These are phyloP conservation scores for Gnathonemus longibarbis DNA, from an alignment of 2,113 vertebrate species.

Conservation along the genomic window DNA sequence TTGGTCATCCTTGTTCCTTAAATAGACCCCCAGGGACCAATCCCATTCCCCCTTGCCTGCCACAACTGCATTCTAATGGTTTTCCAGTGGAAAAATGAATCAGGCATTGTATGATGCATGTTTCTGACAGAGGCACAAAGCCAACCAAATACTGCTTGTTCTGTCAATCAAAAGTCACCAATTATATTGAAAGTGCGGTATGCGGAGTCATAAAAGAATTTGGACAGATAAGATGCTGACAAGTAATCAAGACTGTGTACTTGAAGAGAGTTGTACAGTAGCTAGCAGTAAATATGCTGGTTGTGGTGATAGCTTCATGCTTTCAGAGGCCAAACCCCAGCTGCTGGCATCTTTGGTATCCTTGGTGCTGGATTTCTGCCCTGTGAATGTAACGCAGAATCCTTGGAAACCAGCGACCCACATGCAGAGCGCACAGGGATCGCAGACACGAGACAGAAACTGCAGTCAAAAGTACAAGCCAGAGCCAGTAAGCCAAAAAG, in stretches of 20 bases:
- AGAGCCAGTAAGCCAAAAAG: not conserved
- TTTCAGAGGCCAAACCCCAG: not conserved
- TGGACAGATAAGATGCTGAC: too few species aligned
- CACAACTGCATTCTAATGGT: not conserved
- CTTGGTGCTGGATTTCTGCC: not conserved
- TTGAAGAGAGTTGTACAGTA: not conserved
- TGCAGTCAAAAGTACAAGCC: too few species aligned
- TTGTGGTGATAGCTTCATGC: not conserved
- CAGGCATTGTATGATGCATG: not conserved
- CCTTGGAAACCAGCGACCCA: not conserved
- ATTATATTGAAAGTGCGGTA: too few species aligned
- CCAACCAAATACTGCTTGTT: not conserved
- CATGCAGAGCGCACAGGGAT: not conserved
- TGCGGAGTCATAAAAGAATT: not conserved
- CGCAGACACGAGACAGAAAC: not conserved
- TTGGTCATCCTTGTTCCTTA: not conserved
- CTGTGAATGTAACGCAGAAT: not conserved
- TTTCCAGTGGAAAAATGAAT: not conserved
- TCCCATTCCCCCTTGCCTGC: not conserved
- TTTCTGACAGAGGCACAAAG: not conserved
- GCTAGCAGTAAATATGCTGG: not conserved
- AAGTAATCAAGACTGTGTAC: too few species aligned
- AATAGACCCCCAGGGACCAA: not conserved
- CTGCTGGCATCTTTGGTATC: slow-evolving; percentile 23
- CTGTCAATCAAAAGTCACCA: not conserved